A percentile compares a stretch with the other conserved stretches of the same genome.
phyloP scores from a whole-genome alignment of 1,140 invertebrate genomes.

The Pollicipes pollicipes region DNA sequence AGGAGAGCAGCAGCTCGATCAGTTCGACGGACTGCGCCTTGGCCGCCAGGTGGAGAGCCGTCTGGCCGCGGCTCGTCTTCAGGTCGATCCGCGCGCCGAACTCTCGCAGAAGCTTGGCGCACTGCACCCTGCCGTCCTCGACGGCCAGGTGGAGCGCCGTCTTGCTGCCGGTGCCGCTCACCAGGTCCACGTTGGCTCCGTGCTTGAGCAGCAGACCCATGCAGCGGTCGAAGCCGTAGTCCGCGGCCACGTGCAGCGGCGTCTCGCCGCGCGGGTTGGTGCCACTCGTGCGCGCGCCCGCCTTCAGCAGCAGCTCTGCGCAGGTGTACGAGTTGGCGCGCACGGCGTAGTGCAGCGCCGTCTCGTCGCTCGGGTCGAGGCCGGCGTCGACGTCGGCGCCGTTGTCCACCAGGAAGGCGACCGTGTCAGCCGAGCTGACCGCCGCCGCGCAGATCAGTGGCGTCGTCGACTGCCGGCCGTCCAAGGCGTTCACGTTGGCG shows the following conservation, averaged over 20 bases:
- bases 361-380: conserved; percentile 42
- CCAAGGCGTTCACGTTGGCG: conserved; percentile 46
- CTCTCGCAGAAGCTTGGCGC: conserved; percentile 47
- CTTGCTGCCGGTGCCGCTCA: conserved; percentile 41
- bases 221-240: conserved; percentile 45
- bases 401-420: conserved; percentile 39
- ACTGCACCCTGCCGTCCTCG: conserved; percentile 52
- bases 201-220: conserved; percentile 45
- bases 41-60: conserved; percentile 54
- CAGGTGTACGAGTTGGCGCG: conserved; percentile 46
- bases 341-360: conserved; percentile 56
- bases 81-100: conserved; percentile 46
- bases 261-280: conserved; percentile 59
- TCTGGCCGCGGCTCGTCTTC: conserved; percentile 54
- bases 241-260: conserved; percentile 58
- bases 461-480: conserved; percentile 42
- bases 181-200: conserved; percentile 54
- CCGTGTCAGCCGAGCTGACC: conserved; percentile 36
- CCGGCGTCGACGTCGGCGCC: conserved; percentile 54
- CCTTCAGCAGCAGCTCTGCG: conserved; percentile 42
- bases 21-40: conserved; percentile 54
- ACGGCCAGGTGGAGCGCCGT: conserved; percentile 60
- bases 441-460: conserved; percentile 59
- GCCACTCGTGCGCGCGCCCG: conserved; percentile 45
- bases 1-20: conserved; percentile 49